Evolutionary conservation across 2,888 invertebrate species (phyloP).

Genomic region (Orchestes rusci): DNA sequence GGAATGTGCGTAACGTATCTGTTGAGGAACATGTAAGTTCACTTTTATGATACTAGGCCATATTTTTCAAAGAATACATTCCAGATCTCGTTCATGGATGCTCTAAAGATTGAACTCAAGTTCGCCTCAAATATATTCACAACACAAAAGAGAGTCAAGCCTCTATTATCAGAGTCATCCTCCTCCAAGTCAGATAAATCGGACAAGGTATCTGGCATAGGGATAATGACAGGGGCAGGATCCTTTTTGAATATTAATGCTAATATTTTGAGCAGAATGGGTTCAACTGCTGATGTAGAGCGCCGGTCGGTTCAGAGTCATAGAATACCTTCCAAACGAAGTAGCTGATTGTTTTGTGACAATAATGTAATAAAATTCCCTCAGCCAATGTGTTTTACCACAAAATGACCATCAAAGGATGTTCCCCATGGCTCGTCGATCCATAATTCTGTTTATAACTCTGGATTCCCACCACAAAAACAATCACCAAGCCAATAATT

Average conservation of each 20-base stretch:
- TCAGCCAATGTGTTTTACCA: too few relatives aligned
- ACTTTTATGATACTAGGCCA: neutral
- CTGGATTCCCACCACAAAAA: too few relatives aligned
- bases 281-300: too few relatives aligned
- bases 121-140: slow-evolving; percentile 69
- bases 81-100: slow-evolving; percentile 62
- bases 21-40: slow-evolving; percentile 68
- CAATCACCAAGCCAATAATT: too few relatives aligned
- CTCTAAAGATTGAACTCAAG: slow-evolving; percentile 59
- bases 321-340: too few relatives aligned
- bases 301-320: too few relatives aligned
- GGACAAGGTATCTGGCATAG: slow-evolving; percentile 24
- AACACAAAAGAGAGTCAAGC: slow-evolving; percentile 58
- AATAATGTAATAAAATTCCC: too few relatives aligned
- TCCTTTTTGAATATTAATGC: slow-evolving; percentile 32
- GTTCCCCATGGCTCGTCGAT: too few relatives aligned
- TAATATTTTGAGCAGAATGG: too few relatives aligned
- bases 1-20: slow-evolving; percentile 75
- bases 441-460: too few relatives aligned
- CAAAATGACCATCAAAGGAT: too few relatives aligned
- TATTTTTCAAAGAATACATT: neutral
- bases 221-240: slow-evolving; percentile 30
- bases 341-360: too few relatives aligned
- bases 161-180: slow-evolving; percentile 30
- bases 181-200: slow-evolving; percentile 37